Evolutionary conservation across 1,140 invertebrate species (phyloP).

Genomic region (Meloidogyne chitwoodi): DNA sequence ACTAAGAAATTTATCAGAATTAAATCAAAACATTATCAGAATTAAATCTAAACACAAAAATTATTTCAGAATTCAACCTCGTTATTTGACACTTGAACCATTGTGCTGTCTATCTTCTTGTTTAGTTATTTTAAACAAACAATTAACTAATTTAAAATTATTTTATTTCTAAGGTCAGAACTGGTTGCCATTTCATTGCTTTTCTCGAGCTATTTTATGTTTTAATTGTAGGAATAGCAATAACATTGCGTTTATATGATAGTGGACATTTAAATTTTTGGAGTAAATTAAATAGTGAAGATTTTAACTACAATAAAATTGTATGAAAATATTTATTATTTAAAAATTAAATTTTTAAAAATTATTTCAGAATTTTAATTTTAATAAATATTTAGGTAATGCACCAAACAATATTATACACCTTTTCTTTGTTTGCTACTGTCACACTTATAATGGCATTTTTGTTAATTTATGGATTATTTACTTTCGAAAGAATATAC

Average conservation of each 20-base stretch:
- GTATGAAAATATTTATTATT: background rate
- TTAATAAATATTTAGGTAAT: background rate
- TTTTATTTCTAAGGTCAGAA: background rate
- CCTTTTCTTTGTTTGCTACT: background rate
- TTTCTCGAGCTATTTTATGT: constrained; percentile 14
- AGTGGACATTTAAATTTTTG: background rate
- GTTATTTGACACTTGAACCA: constrained; percentile 23
- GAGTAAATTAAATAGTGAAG: background rate
- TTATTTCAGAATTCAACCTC: constrained; percentile 15
- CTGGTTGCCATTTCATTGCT: constrained; percentile 5
- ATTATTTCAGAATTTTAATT: background rate
- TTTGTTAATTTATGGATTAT: background rate
- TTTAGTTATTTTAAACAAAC: background rate
- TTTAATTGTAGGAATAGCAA: background rate
- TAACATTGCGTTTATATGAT: constrained; percentile 12
- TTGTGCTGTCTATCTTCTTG: constrained; percentile 25
- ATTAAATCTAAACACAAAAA: too few relatives aligned
- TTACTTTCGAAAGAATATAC: background rate
- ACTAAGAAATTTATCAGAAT: background rate
- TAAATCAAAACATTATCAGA: too few relatives aligned
- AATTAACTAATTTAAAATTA: background rate
- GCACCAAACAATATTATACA: background rate
- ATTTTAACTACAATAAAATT: background rate
- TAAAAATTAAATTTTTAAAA: too few relatives aligned
- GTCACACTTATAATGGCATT: background rate